These are phyloP conservation scores for Dryococelus australis DNA, from an alignment of 2,888 invertebrate species.

Conservation along the genomic window DNA sequence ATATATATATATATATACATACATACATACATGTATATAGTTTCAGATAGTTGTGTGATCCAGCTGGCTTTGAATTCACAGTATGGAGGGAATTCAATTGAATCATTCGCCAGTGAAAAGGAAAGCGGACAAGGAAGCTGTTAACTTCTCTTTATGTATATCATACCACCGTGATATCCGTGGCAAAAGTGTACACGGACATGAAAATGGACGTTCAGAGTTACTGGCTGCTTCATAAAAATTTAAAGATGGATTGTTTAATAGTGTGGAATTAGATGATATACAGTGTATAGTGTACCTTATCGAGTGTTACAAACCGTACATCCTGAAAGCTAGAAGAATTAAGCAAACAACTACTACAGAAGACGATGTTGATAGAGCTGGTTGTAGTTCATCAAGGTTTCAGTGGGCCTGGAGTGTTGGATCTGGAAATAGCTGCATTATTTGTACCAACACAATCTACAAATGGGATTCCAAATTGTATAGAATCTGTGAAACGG, in stretches of 20 bases:
- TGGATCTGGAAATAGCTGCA: neutral
- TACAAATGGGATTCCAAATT: neutral
- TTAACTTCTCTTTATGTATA: neutral
- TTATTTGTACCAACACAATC: neutral
- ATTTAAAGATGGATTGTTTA: neutral
- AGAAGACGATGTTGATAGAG: neutral
- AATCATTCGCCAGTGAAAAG: neutral
- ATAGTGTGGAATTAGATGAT: neutral
- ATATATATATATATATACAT: no score
- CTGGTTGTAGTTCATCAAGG: neutral
- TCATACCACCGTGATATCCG: neutral
- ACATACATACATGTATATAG: no score
- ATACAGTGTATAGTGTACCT: neutral
- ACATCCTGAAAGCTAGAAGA: neutral
- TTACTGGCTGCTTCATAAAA: neutral
- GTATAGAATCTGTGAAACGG: slow-evolving; percentile 20
- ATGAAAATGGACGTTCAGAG: slow-evolving; percentile 1
- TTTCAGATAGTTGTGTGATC: no score
- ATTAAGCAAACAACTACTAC: neutral
- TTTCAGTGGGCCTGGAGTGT: neutral
- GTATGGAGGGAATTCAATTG: neutral
- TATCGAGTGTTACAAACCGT: neutral
- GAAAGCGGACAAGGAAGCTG: no score
- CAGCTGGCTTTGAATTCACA: no score
- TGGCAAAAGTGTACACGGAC: neutral